Base-by-base conservation (phyloP, 2,888 invertebrate species). In the Mylabris sibirica region DNA sequence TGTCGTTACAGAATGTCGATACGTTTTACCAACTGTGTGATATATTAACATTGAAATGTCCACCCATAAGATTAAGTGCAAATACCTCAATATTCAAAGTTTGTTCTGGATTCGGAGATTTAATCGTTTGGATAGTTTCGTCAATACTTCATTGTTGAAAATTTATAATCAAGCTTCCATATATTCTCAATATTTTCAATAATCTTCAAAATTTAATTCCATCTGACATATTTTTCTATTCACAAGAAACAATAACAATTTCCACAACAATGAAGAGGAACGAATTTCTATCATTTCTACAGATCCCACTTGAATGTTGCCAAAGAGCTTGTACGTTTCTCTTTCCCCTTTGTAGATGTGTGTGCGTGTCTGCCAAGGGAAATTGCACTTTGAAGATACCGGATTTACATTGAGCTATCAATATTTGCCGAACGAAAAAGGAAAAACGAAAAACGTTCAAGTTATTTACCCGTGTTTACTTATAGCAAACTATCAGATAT, bases 1-100 rank as follows among this genome's bases (percentile, higher is more conserved):
- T 72, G 70, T 68, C 72, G 72, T 71, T 74, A 74, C 74, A 73
- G 75, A 76, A 76, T 69, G 77, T 79, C 79, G 79, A 78, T 78
- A 78, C 75, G 78, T 79, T 79, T 79, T 78, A 76, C 77, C 76
- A 75, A 77, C 78, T 78, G 80, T 80, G 81, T 80, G 81, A 82
- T 82, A 80, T 82, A 82, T 81, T 79, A 79, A 81, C 79, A 79
- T 78, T 76, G 79, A 78, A 81, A 78, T 80, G 81, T 81, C 82
- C 81, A 80, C 80, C 80, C 80, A 78, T 78, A 78, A 81, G 81
- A 81, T 82, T 81, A 75, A 78, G 76, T 77, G 76, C 78, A 74
- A 76, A 77, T 77, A 74, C 76, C 74, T 76, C 74, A 73, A 73
- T 76, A 76, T 76, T 75, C 76, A 74, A 77, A 77, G 70, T 75